phyloP scores from a whole-genome alignment of 2,113 vertebrate genomes.

The Asarcornis scutulata region DNA sequence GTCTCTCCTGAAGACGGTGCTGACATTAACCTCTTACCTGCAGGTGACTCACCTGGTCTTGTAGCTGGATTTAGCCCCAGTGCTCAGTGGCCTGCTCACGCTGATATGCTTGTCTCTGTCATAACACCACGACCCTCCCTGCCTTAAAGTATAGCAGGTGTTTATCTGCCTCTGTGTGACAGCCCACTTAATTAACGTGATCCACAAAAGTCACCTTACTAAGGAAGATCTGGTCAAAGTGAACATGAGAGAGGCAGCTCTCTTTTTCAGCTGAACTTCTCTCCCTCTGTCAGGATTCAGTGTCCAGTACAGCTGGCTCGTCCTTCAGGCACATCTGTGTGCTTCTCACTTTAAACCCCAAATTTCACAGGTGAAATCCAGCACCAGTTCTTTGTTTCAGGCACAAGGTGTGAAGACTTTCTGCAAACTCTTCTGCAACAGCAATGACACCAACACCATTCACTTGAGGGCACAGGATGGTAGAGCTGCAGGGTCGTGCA shows the following conservation, averaged over 20 bases:
- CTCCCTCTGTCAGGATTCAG: neutral
- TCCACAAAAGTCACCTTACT: neutral
- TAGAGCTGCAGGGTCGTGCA: fast-evolving
- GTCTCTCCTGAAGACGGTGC: slow-evolving; percentile 6
- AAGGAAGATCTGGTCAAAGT: neutral
- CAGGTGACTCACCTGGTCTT: neutral
- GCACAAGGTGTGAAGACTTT: neutral
- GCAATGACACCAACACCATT: neutral
- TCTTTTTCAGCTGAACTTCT: neutral
- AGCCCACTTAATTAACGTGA: neutral
- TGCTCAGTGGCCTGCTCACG: neutral
- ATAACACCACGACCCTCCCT: neutral
- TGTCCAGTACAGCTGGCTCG: neutral
- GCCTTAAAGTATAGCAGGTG: neutral
- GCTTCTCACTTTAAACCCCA: neutral
- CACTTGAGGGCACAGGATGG: neutral
- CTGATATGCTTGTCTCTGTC: neutral
- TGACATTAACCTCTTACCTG: slow-evolving; percentile 55
- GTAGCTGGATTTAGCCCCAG: neutral
- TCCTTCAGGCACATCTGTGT: neutral
- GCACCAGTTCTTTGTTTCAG: neutral
- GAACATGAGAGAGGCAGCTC: neutral
- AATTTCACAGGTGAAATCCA: neutral
- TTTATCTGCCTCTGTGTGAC: neutral
- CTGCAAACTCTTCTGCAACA: neutral